Base-by-base conservation (phyloP, 2,888 invertebrate genomes). In the Aproaerema taeniolella region DNA sequence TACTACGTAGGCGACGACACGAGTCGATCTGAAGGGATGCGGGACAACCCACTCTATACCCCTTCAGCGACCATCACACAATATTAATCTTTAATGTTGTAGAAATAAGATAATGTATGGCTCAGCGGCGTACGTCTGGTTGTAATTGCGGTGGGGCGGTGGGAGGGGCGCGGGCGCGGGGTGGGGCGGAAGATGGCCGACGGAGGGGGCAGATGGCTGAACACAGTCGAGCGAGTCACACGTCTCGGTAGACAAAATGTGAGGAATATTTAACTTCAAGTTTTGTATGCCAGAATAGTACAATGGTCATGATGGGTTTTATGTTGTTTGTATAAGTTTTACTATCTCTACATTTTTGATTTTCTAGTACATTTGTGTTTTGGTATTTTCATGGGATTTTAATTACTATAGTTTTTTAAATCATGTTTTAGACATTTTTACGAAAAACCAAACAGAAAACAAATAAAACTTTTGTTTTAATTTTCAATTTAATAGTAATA, bases 131-230 rank as follows among this genome's bases (percentile, higher is more conserved):
- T 58, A 61, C 61, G 60, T 58, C 61, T 62, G 67, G 63, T 56
- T 67, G 67, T 79, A 74, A 76, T 76, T 73, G 77, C 66, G 69
- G 76, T 67, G 75, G 79, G 83, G 83, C 81, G 82, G 68, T 81
- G 80, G 83, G 85, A 74, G 83, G 80, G 67, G 53, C 75, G 61
- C 79, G 82, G 82, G 85, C 73, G 83, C 79, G 67, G 53, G 74
- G 61, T 65, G 62, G 80, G 82, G 81, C 78, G 67, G 77, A 75
- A 72, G 61, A 73, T 75, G 78, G 81, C 72, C 57, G 73, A 56
- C 73, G 66, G 78, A 63, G 78, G 82, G 83, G 82, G 77, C 79
- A 83, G 74, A 76, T 72, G 72, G 68, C 72, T 59, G 62, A 67
- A 50, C 58, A 61, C 66, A 65, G 72, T 53, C 66, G 65, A 48